Conservation (phyloP, 2,797 vertebrate species). For the Myotis vivesi region DNA sequence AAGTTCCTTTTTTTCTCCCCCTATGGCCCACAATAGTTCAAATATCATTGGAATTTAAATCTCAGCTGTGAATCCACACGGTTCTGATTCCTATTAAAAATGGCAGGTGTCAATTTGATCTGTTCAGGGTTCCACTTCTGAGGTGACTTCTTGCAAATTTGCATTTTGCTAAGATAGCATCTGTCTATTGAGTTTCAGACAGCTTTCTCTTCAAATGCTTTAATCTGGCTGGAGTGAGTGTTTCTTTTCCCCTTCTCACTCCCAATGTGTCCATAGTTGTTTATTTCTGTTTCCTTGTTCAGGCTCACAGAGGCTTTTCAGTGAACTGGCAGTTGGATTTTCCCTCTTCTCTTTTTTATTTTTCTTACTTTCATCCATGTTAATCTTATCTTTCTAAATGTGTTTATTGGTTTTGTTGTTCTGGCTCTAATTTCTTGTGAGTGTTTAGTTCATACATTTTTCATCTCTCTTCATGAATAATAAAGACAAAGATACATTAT, state of each 20-base stretch:
- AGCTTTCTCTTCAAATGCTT: background rate
- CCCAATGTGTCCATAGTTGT: background rate
- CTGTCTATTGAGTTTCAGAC: background rate
- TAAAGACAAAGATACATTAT: background rate
- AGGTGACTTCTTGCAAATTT: background rate
- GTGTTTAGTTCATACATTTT: background rate
- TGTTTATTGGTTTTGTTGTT: conserved; percentile 17
- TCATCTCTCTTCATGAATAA: conserved; percentile 34
- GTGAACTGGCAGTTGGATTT: background rate
- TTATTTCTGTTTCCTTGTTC: conserved; percentile 10
- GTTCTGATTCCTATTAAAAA: background rate
- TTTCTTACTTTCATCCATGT: background rate
- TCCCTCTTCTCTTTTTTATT: background rate
- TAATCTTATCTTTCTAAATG: background rate
- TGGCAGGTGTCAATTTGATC: background rate
- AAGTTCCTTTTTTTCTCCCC: background rate
- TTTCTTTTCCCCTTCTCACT: background rate
- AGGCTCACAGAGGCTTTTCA: background rate
- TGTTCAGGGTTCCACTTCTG: background rate
- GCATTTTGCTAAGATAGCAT: background rate
- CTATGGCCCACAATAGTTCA: background rate
- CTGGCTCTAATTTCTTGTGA: conserved; percentile 13
- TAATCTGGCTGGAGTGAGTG: background rate
- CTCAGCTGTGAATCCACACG: background rate
- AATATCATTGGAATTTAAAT: background rate